Evolutionary conservation across 2,113 vertebrate species (phyloP), one percentile per base, ranked within the genome.

Genomic region (Excalfactoria chinensis): DNA sequence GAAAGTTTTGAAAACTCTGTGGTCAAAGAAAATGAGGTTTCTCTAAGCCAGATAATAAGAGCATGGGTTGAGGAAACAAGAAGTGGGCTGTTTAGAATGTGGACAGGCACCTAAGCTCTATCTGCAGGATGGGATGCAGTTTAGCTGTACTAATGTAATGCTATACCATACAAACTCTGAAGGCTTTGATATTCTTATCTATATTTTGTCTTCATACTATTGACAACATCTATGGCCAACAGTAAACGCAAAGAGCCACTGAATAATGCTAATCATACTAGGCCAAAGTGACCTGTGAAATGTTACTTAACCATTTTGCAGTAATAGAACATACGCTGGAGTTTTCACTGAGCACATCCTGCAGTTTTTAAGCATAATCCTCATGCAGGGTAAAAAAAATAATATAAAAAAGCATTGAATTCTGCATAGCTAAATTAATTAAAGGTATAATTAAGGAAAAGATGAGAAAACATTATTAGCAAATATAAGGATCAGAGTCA

Each of bases 1-100:
- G 23, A 73, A 28, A 49, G 7, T 11, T 41, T 75, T 74, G 25
- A 30, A 59, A 69, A 80, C 9, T 41, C 28, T 56, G 1, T 46
- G 25, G 8, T 70, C 17, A 32, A 58, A n/a, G 44, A 26, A n/a
- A 21, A n/a, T 12, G 5, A 53, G 8, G 17, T 60, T 28, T 66
- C 10, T 62, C 20, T 80, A n/a, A 55, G 25, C 22, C 20, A 87
- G 34, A 64, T 15, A 18, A 13, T 8, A 43, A 68, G 17, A 43
- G 2, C 16, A 37, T 6, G 17, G 7, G 3, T 6, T 0, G 0
- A 66, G 35, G 28, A 78, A 19, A n/a, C 11, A 5, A 26, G 46
- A 80, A 46, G 18, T 21, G 19, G 87, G 30, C 9, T 46, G 25
- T n/a, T 4, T 25, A 59, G 34, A 37, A 4, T 49, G 37, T 41